Conservation (phyloP, 2,888 invertebrate genomes). For the Coleophora flavipennella region DNA sequence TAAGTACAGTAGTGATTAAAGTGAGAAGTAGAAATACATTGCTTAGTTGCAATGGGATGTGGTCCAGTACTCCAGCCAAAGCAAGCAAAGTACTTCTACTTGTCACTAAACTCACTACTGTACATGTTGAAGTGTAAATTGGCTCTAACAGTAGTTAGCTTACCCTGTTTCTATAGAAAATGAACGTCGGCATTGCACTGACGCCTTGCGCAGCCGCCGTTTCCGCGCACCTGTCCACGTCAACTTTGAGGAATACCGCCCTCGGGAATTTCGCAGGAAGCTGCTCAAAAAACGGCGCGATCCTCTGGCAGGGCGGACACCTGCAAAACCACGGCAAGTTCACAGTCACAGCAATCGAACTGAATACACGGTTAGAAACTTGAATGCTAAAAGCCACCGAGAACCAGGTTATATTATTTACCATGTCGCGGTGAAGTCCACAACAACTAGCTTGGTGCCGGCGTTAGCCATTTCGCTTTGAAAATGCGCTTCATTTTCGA, state of each 20-base stretch:
- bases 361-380: slow-evolving; percentile 12
- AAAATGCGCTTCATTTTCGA: slow-evolving; percentile 86
- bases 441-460: slow-evolving; percentile 90
- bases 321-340: slow-evolving; percentile 51
- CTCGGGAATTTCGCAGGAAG: slow-evolving; percentile 89
- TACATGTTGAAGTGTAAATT: no score
- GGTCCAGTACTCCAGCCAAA: no score
- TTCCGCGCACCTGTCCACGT: slow-evolving; percentile 94
- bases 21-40: no score
- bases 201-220: slow-evolving; percentile 91
- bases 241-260: slow-evolving; percentile 94
- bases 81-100: no score
- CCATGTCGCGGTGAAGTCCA: slow-evolving; percentile 96
- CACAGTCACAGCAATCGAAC: no score
- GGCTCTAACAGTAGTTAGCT: slow-evolving; percentile 1
- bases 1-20: no score
- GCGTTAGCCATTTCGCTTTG: slow-evolving; percentile 87
- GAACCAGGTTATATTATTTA: slow-evolving; percentile 41
- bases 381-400: slow-evolving; percentile 36
- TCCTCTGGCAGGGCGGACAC: slow-evolving; percentile 97
- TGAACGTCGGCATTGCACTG: slow-evolving; percentile 98
- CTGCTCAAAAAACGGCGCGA: slow-evolving; percentile 93
- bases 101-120: no score
- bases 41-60: no score
- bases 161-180: slow-evolving; percentile 91